Percentiles rank a stretch among this genome's conserved stretches.
phyloP scores from a whole-genome alignment of 2,888 invertebrate genomes.

The Agrochola lychnidis region DNA sequence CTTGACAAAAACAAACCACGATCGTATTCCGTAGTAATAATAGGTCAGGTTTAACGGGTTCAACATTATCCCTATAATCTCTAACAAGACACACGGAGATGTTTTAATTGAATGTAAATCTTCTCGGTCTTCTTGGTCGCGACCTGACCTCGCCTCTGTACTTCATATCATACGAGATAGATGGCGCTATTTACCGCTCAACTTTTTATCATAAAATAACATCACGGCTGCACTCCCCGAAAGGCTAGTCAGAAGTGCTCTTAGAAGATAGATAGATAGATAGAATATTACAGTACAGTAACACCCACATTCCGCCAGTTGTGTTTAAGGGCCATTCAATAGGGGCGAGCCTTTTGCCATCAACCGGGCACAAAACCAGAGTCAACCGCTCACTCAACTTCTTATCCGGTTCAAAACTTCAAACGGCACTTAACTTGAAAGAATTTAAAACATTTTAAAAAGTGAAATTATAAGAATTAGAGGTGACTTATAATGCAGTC shows the following conservation, averaged over 20 bases:
- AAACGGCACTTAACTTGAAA: neutral
- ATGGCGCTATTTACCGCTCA: slow-evolving; percentile 39
- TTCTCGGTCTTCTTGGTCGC: slow-evolving; percentile 39
- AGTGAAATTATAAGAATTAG: neutral
- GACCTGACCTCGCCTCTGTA: slow-evolving; percentile 20
- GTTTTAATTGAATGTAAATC: slow-evolving; percentile 55
- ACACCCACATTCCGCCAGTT: neutral
- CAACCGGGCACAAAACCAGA: neutral
- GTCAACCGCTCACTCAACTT: neutral
- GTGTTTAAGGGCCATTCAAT: too few relatives aligned
- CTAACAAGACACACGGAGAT: slow-evolving; percentile 6
- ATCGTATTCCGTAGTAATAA: slow-evolving; percentile 32
- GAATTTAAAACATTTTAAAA: neutral
- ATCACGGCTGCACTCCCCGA: neutral
- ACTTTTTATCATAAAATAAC: neutral
- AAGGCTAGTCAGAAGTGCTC: neutral
- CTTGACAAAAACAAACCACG: slow-evolving; percentile 26
- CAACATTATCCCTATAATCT: slow-evolving; percentile 41
- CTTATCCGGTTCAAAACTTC: neutral
- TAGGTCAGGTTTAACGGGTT: slow-evolving; percentile 25
- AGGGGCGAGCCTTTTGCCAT: neutral
- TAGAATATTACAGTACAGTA: neutral
- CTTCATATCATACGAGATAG: slow-evolving; percentile 35
- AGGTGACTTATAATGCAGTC: too few relatives aligned
- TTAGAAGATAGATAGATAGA: too few relatives aligned